These are phyloP conservation scores for Drosophila picticornis DNA, from an alignment of 2,888 invertebrate genomes.

Conservation along the genomic window DNA sequence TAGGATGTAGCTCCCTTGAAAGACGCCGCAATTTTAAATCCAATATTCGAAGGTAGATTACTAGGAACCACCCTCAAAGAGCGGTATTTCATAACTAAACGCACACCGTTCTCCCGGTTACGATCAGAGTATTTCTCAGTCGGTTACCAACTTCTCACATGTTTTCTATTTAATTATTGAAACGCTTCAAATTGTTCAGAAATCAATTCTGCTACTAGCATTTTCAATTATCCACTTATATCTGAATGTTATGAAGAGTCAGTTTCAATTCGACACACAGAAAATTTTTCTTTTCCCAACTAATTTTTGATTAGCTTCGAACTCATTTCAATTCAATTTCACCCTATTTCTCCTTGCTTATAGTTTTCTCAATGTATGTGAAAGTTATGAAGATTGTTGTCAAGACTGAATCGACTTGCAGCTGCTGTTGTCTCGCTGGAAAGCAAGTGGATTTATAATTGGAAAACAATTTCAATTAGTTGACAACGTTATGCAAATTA, in stretches of 20 bases:
- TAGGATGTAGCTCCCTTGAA: background rate
- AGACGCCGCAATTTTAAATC: background rate
- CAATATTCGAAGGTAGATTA: background rate
- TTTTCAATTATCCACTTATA: no score
- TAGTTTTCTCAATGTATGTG: background rate
- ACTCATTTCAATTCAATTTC: no score
- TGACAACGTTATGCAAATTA: conserved; percentile 37
- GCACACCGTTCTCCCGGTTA: background rate
- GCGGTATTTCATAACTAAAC: background rate
- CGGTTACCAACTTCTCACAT: background rate
- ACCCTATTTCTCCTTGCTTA: no score
- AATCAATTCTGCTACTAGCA: no score
- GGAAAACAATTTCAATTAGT: conserved; percentile 36
- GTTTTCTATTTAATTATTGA: no score
- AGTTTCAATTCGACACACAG: no score
- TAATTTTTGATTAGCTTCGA: no score
- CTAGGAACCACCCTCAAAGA: background rate
- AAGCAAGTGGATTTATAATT: background rate
- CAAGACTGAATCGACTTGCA: background rate
- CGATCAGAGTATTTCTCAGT: background rate
- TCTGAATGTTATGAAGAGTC: no score
- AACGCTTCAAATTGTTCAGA: no score
- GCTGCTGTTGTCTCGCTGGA: background rate
- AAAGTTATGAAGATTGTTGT: background rate
- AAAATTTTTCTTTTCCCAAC: no score